Evolutionary conservation across 2,797 vertebrate genomes (phyloP).

Genomic region (Tenualosa thibaudeaui): DNA sequence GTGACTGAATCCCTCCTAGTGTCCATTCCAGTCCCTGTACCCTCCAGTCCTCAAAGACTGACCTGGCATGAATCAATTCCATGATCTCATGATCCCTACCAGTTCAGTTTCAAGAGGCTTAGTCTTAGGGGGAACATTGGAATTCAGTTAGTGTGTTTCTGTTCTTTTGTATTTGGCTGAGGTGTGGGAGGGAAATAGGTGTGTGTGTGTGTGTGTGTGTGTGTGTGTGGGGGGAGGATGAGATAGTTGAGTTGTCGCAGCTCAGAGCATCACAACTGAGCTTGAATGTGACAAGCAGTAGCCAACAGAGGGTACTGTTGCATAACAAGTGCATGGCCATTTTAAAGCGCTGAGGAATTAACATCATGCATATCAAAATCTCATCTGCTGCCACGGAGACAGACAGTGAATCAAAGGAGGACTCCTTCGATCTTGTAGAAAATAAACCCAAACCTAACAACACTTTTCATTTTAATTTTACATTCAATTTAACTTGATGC

Average conservation of each 20-base stretch:
- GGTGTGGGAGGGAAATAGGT: neutral
- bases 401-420: constrained; percentile 18
- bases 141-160: too few species aligned
- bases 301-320: constrained; percentile 80
- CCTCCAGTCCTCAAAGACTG: too few species aligned
- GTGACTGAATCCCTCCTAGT: neutral
- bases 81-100: too few species aligned
- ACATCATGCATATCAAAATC: constrained; percentile 18
- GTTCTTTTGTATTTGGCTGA: too few species aligned
- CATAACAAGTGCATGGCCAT: constrained; percentile 60
- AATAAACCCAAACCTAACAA: neutral
- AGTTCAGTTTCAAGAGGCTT: too few species aligned
- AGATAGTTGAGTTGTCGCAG: constrained; percentile 5
- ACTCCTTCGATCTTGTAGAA: neutral
- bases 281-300: constrained; percentile 54
- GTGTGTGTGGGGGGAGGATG: neutral
- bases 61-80: too few species aligned
- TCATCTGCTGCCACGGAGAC: constrained; percentile 9
- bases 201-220: neutral
- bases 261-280: constrained; percentile 26
- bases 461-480: neutral
- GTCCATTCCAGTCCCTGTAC: too few species aligned
- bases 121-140: too few species aligned
- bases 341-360: constrained; percentile 34
- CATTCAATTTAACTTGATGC: constrained; percentile 2